Percentiles rank a stretch among this genome's conserved stretches.
Evolutionary conservation across 2,797 vertebrate species (phyloP).

Genomic region (Melanotaenia trifasciata): DNA sequence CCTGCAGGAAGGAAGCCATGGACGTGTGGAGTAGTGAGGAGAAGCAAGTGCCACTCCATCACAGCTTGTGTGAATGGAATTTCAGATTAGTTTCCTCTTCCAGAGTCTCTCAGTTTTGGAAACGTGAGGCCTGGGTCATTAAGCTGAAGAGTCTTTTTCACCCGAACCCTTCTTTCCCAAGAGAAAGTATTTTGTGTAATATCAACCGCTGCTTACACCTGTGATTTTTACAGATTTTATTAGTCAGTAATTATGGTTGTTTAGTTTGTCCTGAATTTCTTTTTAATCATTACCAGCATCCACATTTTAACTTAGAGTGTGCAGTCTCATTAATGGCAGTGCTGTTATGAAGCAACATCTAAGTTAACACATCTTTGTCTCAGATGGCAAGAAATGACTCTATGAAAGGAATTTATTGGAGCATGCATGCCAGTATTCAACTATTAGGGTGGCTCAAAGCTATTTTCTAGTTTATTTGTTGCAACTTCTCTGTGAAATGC

Average conservation of each 20-base stretch:
- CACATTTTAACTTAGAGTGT: neutral
- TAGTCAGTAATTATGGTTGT: neutral
- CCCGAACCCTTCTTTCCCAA: slow-evolving; percentile 49
- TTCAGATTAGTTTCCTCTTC: slow-evolving; percentile 65
- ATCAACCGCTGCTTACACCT: neutral
- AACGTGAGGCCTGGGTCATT: slow-evolving; percentile 53
- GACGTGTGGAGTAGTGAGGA: slow-evolving; percentile 64
- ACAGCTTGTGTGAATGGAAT: slow-evolving; percentile 49
- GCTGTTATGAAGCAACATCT: slow-evolving; percentile 28
- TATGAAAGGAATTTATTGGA: neutral
- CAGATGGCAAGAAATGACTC: neutral
- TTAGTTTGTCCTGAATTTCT: neutral
- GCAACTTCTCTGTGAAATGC: neutral
- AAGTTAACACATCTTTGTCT: slow-evolving; percentile 19
- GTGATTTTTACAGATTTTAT: slow-evolving; percentile 15
- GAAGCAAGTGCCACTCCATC: slow-evolving; percentile 64
- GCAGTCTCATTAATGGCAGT: slow-evolving; percentile 15
- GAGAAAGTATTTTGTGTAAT: slow-evolving; percentile 26
- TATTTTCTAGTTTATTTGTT: slow-evolving; percentile 16
- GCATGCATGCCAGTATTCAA: neutral
- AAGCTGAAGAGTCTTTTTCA: slow-evolving; percentile 57
- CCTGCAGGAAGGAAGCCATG: slow-evolving; percentile 72
- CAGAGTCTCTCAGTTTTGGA: slow-evolving; percentile 42
- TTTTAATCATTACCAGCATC: slow-evolving; percentile 12
- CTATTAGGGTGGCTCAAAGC: slow-evolving; percentile 13